These are phyloP conservation scores for Pilophorus perplexus DNA, from an alignment of 2,888 invertebrate species.

Conservation along the genomic window DNA sequence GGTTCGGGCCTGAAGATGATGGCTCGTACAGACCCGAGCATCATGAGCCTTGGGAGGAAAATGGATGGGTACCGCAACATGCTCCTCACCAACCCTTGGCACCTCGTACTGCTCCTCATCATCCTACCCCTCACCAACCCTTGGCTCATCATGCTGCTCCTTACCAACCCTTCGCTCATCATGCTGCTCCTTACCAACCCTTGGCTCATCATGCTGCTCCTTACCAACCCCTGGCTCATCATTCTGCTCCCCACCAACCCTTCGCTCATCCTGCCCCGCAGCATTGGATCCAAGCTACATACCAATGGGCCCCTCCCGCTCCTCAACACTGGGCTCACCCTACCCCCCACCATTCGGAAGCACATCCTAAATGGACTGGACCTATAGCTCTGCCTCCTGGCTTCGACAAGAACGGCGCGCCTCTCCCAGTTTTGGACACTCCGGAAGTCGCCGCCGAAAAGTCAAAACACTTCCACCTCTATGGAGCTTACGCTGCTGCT, in stretches of 20 bases:
- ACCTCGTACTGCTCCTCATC: too few species aligned
- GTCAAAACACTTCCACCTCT: constrained; percentile 21
- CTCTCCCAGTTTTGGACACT: constrained; percentile 18
- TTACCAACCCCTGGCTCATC: background rate
- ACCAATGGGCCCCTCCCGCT: too few species aligned
- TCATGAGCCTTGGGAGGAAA: too few species aligned
- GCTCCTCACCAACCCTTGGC: too few species aligned
- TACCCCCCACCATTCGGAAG: background rate
- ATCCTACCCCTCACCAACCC: too few species aligned
- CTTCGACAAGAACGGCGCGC: constrained; percentile 20
- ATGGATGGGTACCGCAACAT: too few species aligned
- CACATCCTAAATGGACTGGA: constrained; percentile 24
- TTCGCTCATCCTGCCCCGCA: background rate
- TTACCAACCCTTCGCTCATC: background rate
- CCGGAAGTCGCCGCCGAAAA: constrained; percentile 17
- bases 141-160: too few species aligned
- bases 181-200: background rate
- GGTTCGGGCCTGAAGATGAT: constrained; percentile 6
- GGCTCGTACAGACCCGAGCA: constrained; percentile 24
- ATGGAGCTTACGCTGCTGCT: background rate
- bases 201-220: background rate
- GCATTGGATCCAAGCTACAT: constrained; percentile 10
- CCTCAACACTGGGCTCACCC: constrained; percentile 2
- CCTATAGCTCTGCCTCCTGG: constrained; percentile 19
- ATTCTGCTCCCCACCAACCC: background rate